These are phyloP conservation scores for Caenorhabditis sp. DNA, from an alignment of 2,888 invertebrate genomes.

Conservation along the genomic window DNA sequence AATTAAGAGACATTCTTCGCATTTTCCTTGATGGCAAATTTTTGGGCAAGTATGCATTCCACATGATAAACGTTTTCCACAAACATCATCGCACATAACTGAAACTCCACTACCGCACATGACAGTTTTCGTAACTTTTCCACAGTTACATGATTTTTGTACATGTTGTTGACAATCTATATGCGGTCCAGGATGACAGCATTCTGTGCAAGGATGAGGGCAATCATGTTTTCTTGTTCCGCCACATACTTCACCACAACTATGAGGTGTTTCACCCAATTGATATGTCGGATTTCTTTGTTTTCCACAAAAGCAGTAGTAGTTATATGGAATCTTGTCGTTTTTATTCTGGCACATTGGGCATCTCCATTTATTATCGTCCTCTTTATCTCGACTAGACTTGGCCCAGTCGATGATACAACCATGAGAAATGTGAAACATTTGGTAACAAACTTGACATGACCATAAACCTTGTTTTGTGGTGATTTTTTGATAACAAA, in stretches of 20 bases:
- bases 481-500: slow-evolving; percentile 88
- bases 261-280: slow-evolving; percentile 83
- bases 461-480: slow-evolving; percentile 85
- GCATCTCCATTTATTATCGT: slow-evolving; percentile 81
- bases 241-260: slow-evolving; percentile 88
- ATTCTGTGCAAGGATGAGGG: slow-evolving; percentile 67
- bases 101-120: slow-evolving; percentile 50
- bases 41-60: slow-evolving; percentile 80
- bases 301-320: slow-evolving; percentile 90
- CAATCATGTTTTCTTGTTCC: slow-evolving; percentile 74
- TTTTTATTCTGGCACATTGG: slow-evolving; percentile 88
- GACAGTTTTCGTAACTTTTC: slow-evolving; percentile 51
- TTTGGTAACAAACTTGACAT: slow-evolving; percentile 88
- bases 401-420: slow-evolving; percentile 90
- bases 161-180: slow-evolving; percentile 79
- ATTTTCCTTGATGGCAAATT: slow-evolving; percentile 83
- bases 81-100: slow-evolving; percentile 79
- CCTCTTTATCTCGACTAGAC: slow-evolving; percentile 47
- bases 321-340: slow-evolving; percentile 81
- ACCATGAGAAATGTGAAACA: slow-evolving; percentile 81
- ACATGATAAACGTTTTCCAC: slow-evolving; percentile 82
- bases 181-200: slow-evolving; percentile 94
- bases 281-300: slow-evolving; percentile 77
- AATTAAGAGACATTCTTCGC: slow-evolving; percentile 79
- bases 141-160: slow-evolving; percentile 71